Percentiles rank a stretch among this genome's conserved stretches.
Evolutionary conservation across 1,140 invertebrate genomes (phyloP).

Genomic region (Pectinophora gossypiella): DNA sequence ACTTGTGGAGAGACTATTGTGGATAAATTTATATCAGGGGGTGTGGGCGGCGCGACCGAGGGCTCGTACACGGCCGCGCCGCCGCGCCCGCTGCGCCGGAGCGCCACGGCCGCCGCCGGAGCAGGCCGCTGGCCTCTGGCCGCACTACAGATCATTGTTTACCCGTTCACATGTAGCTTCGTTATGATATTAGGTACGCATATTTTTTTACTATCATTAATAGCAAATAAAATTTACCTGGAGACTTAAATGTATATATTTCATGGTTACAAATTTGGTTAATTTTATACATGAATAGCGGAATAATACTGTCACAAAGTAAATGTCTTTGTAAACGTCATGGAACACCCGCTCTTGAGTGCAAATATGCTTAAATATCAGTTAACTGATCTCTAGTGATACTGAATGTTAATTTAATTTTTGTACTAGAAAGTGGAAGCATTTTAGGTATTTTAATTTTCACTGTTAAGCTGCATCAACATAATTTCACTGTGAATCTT

Average conservation of each 20-base stretch:
- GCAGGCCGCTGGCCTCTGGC: slow-evolving; percentile 22
- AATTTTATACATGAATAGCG: slow-evolving; percentile 69
- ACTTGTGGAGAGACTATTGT: slow-evolving; percentile 72
- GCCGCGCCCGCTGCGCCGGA: slow-evolving; percentile 47
- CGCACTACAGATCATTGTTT: slow-evolving; percentile 53
- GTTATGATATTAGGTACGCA: slow-evolving; percentile 72
- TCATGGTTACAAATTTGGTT: slow-evolving; percentile 68
- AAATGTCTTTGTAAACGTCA: slow-evolving; percentile 47
- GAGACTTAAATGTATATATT: slow-evolving; percentile 70
- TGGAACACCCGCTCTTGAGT: slow-evolving; percentile 34
- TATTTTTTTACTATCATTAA: slow-evolving; percentile 73
- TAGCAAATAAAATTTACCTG: slow-evolving; percentile 59
- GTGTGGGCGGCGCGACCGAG: slow-evolving; percentile 20
- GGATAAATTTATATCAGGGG: slow-evolving; percentile 54
- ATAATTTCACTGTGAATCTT: slow-evolving; percentile 58
- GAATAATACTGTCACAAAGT: slow-evolving; percentile 63
- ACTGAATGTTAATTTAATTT: slow-evolving; percentile 38
- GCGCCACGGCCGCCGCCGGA: slow-evolving; percentile 40
- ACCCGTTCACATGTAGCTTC: slow-evolving; percentile 66
- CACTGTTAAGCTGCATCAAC: slow-evolving; percentile 43
- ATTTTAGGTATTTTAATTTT: slow-evolving; percentile 49
- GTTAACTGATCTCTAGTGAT: slow-evolving; percentile 62
- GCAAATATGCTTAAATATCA: slow-evolving; percentile 41
- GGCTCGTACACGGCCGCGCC: slow-evolving; percentile 20
- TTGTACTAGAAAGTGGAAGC: slow-evolving; percentile 42